Percentiles rank a stretch among this genome's conserved stretches.
phyloP scores from a whole-genome alignment of 2,888 invertebrate species.

The Thymelicus lineola region DNA sequence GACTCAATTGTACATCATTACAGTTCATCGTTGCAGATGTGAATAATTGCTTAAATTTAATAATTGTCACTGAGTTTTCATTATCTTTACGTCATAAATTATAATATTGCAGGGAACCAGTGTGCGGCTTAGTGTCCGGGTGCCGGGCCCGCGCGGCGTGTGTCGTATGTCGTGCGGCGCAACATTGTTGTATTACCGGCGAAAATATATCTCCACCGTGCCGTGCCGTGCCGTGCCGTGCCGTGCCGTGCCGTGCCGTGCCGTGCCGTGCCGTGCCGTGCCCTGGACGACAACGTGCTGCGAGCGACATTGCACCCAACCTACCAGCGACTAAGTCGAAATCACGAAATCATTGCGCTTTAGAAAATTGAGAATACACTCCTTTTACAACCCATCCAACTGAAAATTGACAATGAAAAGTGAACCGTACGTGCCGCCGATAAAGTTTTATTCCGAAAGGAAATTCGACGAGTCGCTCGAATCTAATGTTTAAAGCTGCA shows the following conservation, averaged over 20 bases:
- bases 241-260: no score
- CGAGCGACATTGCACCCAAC: conserved; percentile 11
- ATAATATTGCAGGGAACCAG: no score
- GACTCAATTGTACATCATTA: no score
- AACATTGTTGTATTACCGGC: conserved; percentile 33
- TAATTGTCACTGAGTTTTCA: no score
- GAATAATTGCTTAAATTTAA: no score
- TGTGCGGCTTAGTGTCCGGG: no score
- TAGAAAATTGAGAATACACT: conserved; percentile 35
- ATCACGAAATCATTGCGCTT: background rate
- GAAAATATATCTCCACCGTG: conserved; percentile 33
- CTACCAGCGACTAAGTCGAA: background rate
- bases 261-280: no score
- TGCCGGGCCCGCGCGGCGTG: background rate
- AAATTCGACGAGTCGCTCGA: background rate
- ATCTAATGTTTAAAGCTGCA: conserved; percentile 37
- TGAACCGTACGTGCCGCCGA: background rate
- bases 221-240: no score
- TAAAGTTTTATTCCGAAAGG: conserved; percentile 15
- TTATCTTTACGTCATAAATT: no score
- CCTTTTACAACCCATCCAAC: conserved; percentile 32
- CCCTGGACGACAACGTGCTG: background rate
- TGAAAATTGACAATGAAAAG: conserved; percentile 3
- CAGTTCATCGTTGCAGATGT: no score
- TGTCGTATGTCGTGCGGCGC: background rate